Evolutionary conservation across 2,797 vertebrate species (phyloP).

Genomic region (Bovichtus diacanthus): DNA sequence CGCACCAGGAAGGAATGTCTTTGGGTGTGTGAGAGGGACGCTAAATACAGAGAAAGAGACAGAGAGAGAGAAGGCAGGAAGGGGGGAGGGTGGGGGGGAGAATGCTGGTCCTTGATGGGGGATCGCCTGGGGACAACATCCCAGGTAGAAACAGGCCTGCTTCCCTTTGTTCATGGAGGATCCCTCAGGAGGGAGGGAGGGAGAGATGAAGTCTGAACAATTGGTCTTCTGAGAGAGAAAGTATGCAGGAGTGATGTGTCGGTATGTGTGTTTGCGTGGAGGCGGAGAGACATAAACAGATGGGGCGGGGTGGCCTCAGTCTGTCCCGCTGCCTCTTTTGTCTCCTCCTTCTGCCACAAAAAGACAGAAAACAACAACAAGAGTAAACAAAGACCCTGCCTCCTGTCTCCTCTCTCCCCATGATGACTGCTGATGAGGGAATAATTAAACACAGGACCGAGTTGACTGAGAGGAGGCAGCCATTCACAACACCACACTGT

Average conservation of each 20-base stretch:
- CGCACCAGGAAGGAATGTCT: slow-evolving; percentile 7
- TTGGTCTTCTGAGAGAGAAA: slow-evolving; percentile 24
- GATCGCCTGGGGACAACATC: slow-evolving; percentile 43
- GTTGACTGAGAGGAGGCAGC: slow-evolving; percentile 16
- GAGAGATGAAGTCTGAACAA: slow-evolving; percentile 18
- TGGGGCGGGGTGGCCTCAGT: slow-evolving; percentile 18
- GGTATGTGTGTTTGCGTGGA: slow-evolving; percentile 19
- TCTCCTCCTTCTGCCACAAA: slow-evolving; percentile 34
- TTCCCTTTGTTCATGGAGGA: slow-evolving; percentile 48
- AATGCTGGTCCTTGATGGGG: slow-evolving; percentile 27
- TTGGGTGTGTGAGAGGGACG: slow-evolving; percentile 6
- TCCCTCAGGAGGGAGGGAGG: slow-evolving; percentile 38
- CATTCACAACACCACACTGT: slow-evolving; percentile 14
- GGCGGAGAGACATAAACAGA: slow-evolving; percentile 30
- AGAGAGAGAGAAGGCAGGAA: neutral
- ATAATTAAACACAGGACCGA: slow-evolving; percentile 46
- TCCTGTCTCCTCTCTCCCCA: slow-evolving; percentile 35
- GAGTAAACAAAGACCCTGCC: slow-evolving; percentile 56
- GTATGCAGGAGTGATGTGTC: slow-evolving; percentile 9
- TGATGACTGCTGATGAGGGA: slow-evolving; percentile 39
- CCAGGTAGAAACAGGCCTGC: slow-evolving; percentile 40
- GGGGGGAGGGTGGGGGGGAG: slow-evolving; percentile 18
- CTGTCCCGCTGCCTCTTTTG: slow-evolving; percentile 45
- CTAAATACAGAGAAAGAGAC: slow-evolving; percentile 13
- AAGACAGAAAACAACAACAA: slow-evolving; percentile 52